These are phyloP conservation scores for Labeo rohita DNA, from an alignment of 2,113 vertebrate genomes.

Conservation along the genomic window DNA sequence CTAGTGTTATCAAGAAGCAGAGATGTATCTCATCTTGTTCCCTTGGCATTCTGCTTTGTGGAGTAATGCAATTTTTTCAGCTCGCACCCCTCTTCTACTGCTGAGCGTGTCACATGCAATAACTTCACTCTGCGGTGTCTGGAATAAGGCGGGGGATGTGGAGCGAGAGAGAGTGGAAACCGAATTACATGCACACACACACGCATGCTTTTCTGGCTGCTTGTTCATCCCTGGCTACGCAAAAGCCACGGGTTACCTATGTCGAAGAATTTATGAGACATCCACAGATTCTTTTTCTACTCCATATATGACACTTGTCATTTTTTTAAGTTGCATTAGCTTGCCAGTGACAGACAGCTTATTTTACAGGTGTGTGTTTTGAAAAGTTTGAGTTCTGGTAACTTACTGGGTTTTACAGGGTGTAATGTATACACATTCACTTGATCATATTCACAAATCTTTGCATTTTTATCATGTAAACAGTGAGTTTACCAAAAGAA, in stretches of 20 bases:
- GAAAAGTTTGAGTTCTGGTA: no score
- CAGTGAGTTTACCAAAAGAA: no score
- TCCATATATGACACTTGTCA: neutral
- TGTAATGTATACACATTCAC: no score
- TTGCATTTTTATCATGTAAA: no score
- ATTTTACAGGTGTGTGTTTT: no score
- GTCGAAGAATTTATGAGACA: neutral
- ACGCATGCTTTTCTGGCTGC: neutral
- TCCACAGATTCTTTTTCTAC: neutral
- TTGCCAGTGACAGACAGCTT: no score
- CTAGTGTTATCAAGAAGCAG: slow-evolving; percentile 67
- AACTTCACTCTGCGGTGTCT: slow-evolving; percentile 57
- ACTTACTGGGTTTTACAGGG: no score
- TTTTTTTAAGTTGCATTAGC: neutral
- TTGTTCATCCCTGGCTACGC: slow-evolving; percentile 2
- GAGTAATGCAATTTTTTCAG: slow-evolving; percentile 48
- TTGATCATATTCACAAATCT: no score
- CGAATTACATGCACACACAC: slow-evolving; percentile 40
- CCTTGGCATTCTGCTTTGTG: slow-evolving; percentile 39
- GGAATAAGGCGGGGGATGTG: slow-evolving; percentile 52
- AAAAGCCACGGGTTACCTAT: neutral
- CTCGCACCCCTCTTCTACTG: slow-evolving; percentile 1
- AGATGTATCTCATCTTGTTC: slow-evolving; percentile 58
- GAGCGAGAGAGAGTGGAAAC: slow-evolving; percentile 39
- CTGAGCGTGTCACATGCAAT: slow-evolving; percentile 67